phyloP scores from a whole-genome alignment of 1,140 invertebrate genomes.

The Asobara japonica region DNA sequence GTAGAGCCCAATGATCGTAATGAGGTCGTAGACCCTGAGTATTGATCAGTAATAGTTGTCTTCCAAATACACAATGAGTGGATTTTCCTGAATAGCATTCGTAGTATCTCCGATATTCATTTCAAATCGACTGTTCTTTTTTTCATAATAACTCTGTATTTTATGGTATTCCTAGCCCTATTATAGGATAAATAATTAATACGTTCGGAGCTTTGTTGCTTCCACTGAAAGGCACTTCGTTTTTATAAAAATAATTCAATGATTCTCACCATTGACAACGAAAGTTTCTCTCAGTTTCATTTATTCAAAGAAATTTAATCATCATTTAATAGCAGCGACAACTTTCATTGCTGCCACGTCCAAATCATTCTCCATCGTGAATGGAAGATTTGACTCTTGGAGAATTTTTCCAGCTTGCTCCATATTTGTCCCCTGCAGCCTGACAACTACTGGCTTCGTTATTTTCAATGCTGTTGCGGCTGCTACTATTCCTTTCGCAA shows the following conservation, averaged over 20 bases:
- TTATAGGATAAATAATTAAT: not conserved
- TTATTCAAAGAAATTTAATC: constrained; percentile 23
- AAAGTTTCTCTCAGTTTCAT: not conserved
- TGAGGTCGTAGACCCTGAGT: constrained; percentile 4
- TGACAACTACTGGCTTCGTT: constrained; percentile 89
- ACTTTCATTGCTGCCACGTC: constrained; percentile 93
- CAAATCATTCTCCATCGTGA: constrained; percentile 84
- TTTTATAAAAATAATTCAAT: not conserved
- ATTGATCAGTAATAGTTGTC: not conserved
- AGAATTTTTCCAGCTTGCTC: constrained; percentile 76
- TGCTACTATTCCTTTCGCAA: constrained; percentile 93
- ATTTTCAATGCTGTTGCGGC: constrained; percentile 85
- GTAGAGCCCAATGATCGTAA: not conserved
- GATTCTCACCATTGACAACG: not conserved
- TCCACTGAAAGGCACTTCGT: not conserved
- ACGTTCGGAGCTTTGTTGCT: not conserved
- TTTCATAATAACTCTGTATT: not conserved
- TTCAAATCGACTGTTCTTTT: not conserved
- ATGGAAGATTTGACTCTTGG: constrained; percentile 82
- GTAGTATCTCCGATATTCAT: not conserved
- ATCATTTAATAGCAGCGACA: constrained; percentile 70
- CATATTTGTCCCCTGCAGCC: constrained; percentile 86
- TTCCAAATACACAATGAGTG: not conserved
- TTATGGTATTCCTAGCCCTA: not conserved
- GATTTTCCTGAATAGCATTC: not conserved